A percentile compares a stretch with the other conserved stretches of the same genome.
Conservation (phyloP, 2,113 vertebrate genomes). For the Sylvia atricapilla region DNA sequence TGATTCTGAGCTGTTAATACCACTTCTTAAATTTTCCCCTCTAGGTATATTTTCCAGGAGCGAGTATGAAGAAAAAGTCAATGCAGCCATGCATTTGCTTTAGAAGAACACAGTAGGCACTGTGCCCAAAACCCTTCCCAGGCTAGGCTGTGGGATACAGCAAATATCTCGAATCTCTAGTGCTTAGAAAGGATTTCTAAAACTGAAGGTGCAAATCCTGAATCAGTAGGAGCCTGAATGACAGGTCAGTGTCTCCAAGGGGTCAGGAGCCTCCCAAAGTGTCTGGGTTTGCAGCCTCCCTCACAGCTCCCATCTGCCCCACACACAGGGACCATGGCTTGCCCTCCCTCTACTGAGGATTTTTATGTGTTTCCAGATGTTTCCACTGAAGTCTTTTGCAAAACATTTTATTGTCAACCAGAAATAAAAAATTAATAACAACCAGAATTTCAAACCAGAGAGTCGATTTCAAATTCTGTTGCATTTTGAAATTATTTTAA, state of each 20-base stretch:
- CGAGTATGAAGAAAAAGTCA: background rate
- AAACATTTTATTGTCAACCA: background rate
- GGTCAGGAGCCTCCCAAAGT: background rate
- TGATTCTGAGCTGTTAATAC: conserved; percentile 49
- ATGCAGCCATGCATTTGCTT: background rate
- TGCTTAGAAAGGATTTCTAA: background rate
- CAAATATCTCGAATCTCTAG: background rate
- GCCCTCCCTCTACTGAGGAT: background rate
- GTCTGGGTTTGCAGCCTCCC: background rate
- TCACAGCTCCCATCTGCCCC: background rate
- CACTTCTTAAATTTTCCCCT: conserved; percentile 32
- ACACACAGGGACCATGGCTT: background rate
- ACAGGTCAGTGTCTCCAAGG: background rate
- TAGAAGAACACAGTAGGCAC: background rate
- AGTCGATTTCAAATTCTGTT: conserved; percentile 60
- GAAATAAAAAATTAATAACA: conserved; percentile 63
- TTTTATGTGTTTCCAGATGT: conserved; percentile 17
- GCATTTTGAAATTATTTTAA: conserved; percentile 64
- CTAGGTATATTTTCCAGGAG: conserved; percentile 31
- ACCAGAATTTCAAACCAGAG: conserved; percentile 54
- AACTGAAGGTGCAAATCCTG: background rate
- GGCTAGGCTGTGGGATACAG: background rate
- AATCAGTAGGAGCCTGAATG: background rate
- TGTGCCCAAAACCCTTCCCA: background rate
- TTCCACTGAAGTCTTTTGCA: conserved; percentile 9